Evolutionary conservation across 2,797 vertebrate species (phyloP).

Genomic region (Myioborus melanocephalus): DNA sequence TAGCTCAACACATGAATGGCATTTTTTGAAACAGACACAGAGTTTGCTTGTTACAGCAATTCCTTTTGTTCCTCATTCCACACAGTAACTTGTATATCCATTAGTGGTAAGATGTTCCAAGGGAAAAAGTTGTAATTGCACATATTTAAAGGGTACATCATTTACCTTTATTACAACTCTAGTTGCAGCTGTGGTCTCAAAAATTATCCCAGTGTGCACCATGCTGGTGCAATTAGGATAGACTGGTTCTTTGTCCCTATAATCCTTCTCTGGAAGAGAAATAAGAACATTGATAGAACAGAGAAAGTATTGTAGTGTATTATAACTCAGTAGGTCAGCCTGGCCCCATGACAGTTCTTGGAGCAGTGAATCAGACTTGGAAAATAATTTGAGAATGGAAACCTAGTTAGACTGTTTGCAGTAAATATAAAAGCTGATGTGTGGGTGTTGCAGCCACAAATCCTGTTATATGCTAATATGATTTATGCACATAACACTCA

Average conservation of each 20-base stretch:
- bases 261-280: neutral
- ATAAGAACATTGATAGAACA: neutral
- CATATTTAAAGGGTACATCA: slow-evolving; percentile 16
- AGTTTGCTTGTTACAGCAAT: neutral
- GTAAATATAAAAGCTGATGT: neutral
- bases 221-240: neutral
- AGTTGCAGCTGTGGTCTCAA: neutral
- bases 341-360: neutral
- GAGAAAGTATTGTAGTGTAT: neutral
- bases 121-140: slow-evolving; percentile 23
- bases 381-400: neutral
- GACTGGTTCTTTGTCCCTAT: neutral
- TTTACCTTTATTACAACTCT: slow-evolving; percentile 43
- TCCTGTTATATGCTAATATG: neutral
- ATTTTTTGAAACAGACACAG: neutral
- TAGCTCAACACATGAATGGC: neutral
- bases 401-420: neutral
- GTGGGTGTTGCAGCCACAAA: neutral
- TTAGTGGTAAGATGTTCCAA: neutral
- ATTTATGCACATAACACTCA: neutral
- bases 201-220: slow-evolving; percentile 25
- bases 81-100: neutral
- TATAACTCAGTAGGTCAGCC: neutral
- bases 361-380: slow-evolving; percentile 3
- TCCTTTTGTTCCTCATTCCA: slow-evolving; percentile 1